A percentile compares a stretch with the other conserved stretches of the same genome.
Conservation (phyloP, 2,797 vertebrate species). For the Chanos chanos region DNA sequence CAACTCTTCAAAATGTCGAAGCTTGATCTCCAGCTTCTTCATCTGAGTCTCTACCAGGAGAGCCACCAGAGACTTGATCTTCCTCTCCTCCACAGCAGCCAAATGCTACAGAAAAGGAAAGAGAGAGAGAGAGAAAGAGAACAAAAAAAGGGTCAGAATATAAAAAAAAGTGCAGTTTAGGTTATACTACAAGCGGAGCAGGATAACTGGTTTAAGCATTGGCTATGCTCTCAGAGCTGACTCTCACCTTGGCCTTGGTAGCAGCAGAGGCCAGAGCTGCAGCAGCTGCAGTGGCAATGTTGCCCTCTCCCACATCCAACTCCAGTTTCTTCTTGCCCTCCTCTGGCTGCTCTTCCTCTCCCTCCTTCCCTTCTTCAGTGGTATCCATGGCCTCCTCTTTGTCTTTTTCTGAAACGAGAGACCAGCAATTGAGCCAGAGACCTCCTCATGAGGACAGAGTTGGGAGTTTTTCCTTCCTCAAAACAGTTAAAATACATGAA, state of each 20-base stretch:
- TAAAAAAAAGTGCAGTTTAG: background rate
- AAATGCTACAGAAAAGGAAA: slow-evolving; percentile 74
- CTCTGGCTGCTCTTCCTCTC: slow-evolving; percentile 77
- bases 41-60: slow-evolving; percentile 96
- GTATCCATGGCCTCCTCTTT: slow-evolving; percentile 85
- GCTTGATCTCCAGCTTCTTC: slow-evolving; percentile 98
- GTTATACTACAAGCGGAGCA: background rate
- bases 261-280: slow-evolving; percentile 95
- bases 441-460: background rate
- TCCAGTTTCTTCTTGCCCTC: slow-evolving; percentile 86
- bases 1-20: slow-evolving; percentile 95
- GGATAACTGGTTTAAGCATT: too few relatives aligned
- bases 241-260: slow-evolving; percentile 93
- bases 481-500: too few relatives aligned
- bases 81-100: slow-evolving; percentile 92
- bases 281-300: slow-evolving; percentile 93
- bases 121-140: background rate
- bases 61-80: slow-evolving; percentile 97
- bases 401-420: slow-evolving; percentile 67
- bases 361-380: slow-evolving; percentile 71
- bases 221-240: too few relatives aligned
- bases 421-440: background rate
- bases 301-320: slow-evolving; percentile 90
- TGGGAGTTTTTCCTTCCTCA: too few relatives aligned
- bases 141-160: background rate